Evolutionary conservation across 2,797 vertebrate species (phyloP), one percentile per base, ranked within the genome.

Genomic region (Phyllotis vaccarum): DNA sequence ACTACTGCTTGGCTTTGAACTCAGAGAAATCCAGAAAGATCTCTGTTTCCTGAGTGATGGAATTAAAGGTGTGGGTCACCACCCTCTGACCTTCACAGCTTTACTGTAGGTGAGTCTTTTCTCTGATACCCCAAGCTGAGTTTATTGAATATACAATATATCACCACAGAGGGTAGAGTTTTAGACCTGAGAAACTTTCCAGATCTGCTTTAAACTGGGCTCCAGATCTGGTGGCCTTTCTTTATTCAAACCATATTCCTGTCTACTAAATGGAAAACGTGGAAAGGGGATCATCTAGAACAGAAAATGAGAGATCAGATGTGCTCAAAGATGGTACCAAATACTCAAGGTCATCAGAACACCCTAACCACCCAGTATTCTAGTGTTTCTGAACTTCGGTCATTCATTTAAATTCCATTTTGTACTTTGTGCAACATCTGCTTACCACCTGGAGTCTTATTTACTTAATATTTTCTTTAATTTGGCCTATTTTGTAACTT

Each of bases 391-490:
- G 49, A 95, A 85, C 29, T 56, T 74, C 49, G 62, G 72, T 62
- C 76, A 83, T n/a, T 62, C 76, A 83, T n/a, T 40, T 68, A 64
- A 89, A n/a, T 7, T 82, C 49, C 46, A 52, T 86, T 54, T 81
- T 87, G 54, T 72, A 86, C 58, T 91, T 94, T 62, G 92, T 76
- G 29, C 64, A 64, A 95, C 91, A 96, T 96, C 96, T 97, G 96
- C 46, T 40, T 75, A 70, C 94, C 92, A 96, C 82, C 76, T 74
- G n/a, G n/a, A 72, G 49, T 82, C 86, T 89, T 88, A 94, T 86
- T 96, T 95, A 89, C 87, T 96, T 90, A 94, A 94, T 95, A 92
- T 74, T 92, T 93, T 94, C 76, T 93, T 95, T 94, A 97, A 93
- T 95, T 95, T 83, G 21, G 31, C 70, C 75, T 49, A 82, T 85